Base-by-base conservation (phyloP, 2,888 invertebrate species). In the Odontocolon sp. region DNA sequence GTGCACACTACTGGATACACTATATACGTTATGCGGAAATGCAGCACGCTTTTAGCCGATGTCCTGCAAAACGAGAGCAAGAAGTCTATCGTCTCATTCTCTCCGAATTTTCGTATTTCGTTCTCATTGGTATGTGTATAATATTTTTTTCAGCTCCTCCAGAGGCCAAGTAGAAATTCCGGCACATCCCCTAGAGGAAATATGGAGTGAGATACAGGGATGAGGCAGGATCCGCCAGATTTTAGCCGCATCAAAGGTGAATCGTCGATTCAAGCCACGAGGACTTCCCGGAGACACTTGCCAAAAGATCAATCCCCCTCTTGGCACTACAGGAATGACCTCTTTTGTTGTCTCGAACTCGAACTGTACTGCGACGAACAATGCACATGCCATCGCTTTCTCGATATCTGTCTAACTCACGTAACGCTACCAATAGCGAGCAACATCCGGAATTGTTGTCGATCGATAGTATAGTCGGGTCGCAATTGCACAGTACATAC, bases 231-330 rank as follows among this genome's bases (percentile, higher is more conserved):
- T 47, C 11, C 61, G 54, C 61, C 67, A 56, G 73, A 68, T 74
- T 74, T 74, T 74, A 61, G 73, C 68, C 38, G 61, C 67, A 45
- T 68, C 68, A 54, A 68, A 74, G 67, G 67, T 74, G 38, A 68
- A 74, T 74, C 73, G 67, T 56, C 73, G 67, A 74, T 74, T 74
- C 73, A 28, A 68, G 21, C 73, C 73, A 74, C 73, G 73, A 67
- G 68, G 52, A 74, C 61, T 74, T 74, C 59, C 33, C 68, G 61
- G 68, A 61, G 68, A 33, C 54, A 68, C 61, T 74, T 74, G 73
- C 73, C 73, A 74, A 74, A 74, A 74, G 73, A 74, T 74, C 73
- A 74, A 73, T 68, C n/a, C 61, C 68, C 68, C 56, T 68, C 36
- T 74, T 74, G 73, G 73, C 73, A 63, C 68, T 45, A 42, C 68